Conservation (phyloP, 1,140 invertebrate genomes). For the Drosophila nigrodunni region DNA sequence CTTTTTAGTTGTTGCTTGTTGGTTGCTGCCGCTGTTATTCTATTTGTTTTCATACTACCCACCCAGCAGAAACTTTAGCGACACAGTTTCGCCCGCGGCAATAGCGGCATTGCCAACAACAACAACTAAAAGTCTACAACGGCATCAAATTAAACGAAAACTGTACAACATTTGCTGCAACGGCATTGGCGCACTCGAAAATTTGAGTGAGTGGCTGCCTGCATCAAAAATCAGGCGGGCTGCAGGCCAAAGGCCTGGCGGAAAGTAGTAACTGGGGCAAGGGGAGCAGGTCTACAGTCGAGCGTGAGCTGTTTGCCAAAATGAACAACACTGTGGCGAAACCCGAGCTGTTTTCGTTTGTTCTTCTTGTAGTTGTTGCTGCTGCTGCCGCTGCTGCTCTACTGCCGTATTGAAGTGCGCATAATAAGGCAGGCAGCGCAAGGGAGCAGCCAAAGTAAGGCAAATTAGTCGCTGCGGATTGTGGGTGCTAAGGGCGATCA, state of each 20-base stretch:
- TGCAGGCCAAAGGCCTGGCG: conserved; percentile 23
- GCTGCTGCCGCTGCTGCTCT: conserved; percentile 15
- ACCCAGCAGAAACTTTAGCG: conserved; percentile 55
- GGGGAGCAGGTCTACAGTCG: conserved; percentile 26
- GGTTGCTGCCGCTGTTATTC: conserved; percentile 21
- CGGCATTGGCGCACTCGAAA: conserved; percentile 73
- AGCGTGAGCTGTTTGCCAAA: conserved; percentile 67
- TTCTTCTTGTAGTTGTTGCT: conserved; percentile 25
- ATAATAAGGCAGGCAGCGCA: conserved; percentile 70
- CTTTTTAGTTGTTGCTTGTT: background rate
- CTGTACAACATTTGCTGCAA: conserved; percentile 79
- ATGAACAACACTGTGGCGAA: conserved; percentile 73
- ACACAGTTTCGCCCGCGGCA: conserved; percentile 67
- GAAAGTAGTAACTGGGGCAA: conserved; percentile 4
- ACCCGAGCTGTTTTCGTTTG: conserved; percentile 15
- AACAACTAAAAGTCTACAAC: conserved; percentile 22
- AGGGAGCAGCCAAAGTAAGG: conserved; percentile 42
- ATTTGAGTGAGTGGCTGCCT: conserved; percentile 79
- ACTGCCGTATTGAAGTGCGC: conserved; percentile 73
- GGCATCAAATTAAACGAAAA: conserved; percentile 78
- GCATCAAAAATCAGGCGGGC: conserved; percentile 64
- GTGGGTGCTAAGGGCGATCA: conserved; percentile 36
- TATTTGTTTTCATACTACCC: conserved; percentile 28
- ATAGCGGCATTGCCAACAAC: conserved; percentile 5
- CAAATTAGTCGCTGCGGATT: conserved; percentile 59